Conservation (phyloP, 2,888 invertebrate species). For the Latheticus oryzae region DNA sequence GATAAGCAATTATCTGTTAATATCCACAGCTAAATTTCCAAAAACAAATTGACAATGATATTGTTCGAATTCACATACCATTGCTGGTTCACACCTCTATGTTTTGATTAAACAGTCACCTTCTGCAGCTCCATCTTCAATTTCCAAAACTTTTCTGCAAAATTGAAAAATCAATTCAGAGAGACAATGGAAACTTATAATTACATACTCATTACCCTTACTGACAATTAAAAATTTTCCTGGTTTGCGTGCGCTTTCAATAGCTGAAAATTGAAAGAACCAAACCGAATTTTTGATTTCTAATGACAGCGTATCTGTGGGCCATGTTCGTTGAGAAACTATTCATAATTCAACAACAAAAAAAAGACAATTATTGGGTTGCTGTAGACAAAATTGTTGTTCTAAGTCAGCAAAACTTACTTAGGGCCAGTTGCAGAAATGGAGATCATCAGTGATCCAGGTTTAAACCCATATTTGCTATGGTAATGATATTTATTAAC, state of each 20-base stretch:
- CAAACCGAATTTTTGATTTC: constrained; percentile 10
- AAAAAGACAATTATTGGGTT: no score
- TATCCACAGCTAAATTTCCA: constrained; percentile 12
- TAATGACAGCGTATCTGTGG: constrained; percentile 20
- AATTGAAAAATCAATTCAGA: constrained; percentile 1
- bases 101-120: constrained; percentile 11
- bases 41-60: constrained; percentile 5
- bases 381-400: no score
- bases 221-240: constrained; percentile 18
- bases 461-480: no score
- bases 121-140: constrained; percentile 2
- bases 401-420: no score
- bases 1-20: constrained; percentile 5
- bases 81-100: constrained; percentile 21
- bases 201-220: constrained; percentile 13
- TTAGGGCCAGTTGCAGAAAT: no score
- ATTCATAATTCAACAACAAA: no score
- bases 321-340: not conserved
- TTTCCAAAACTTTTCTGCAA: constrained; percentile 22
- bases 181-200: no score
- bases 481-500: no score
- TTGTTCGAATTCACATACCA: constrained; percentile 18
- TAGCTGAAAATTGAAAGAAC: constrained; percentile 9
- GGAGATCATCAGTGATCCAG: no score
- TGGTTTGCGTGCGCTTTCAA: not conserved